These are phyloP conservation scores for Tetramorium bicarinatum DNA, from an alignment of 2,888 invertebrate species.

Conservation along the genomic window DNA sequence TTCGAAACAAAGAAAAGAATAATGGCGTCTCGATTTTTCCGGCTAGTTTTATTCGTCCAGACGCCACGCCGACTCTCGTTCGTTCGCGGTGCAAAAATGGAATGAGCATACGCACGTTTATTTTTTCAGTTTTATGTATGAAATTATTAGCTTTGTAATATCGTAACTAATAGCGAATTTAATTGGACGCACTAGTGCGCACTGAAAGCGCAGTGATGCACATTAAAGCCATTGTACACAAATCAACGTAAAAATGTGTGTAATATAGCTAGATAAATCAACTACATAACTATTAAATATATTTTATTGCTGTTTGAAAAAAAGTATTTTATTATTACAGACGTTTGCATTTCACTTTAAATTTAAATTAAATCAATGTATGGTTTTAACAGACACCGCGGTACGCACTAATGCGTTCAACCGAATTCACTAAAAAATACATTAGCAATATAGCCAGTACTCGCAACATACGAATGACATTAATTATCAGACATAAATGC, in stretches of 20 bases:
- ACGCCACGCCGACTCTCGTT: constrained; percentile 64
- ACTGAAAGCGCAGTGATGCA: too few relatives aligned
- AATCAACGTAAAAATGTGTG: too few relatives aligned
- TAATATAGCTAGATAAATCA: too few relatives aligned
- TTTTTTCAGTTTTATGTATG: not conserved
- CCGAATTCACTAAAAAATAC: not conserved
- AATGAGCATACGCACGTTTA: constrained; percentile 17
- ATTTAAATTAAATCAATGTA: too few relatives aligned
- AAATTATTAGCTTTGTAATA: not conserved
- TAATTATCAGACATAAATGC: not conserved
- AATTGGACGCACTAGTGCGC: too few relatives aligned
- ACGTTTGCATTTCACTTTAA: too few relatives aligned
- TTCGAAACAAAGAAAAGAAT: constrained; percentile 71
- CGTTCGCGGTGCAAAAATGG: constrained; percentile 31
- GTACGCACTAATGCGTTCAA: not conserved
- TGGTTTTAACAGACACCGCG: too few relatives aligned
- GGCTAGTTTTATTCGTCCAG: constrained; percentile 63
- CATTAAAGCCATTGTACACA: too few relatives aligned
- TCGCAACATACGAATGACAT: not conserved
- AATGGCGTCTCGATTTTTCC: constrained; percentile 62
- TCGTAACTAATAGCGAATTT: not conserved
- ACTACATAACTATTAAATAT: too few relatives aligned
- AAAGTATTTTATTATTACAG: too few relatives aligned
- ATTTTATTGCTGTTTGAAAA: too few relatives aligned
- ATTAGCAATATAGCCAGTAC: not conserved